These are phyloP conservation scores for Romanomermis culicivorax DNA, from an alignment of 2,888 invertebrate species.

Conservation along the genomic window DNA sequence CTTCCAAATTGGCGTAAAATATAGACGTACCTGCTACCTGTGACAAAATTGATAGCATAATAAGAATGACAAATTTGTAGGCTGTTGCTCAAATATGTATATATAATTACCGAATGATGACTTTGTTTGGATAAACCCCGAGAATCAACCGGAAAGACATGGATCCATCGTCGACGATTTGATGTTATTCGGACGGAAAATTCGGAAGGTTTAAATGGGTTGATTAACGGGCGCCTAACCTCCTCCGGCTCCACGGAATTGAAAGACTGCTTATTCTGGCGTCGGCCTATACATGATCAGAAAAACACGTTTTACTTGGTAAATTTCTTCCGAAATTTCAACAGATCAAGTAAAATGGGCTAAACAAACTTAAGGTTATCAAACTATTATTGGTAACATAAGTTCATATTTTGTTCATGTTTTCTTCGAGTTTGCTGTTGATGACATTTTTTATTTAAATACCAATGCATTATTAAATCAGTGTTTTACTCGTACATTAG, in stretches of 20 bases:
- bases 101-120: conserved; percentile 24
- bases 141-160: conserved; percentile 61
- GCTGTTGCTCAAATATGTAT: not conserved
- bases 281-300: not conserved
- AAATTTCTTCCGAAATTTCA: no score
- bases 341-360: no score
- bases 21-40: conserved; percentile 3
- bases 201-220: conserved; percentile 93
- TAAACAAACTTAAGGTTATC: no score
- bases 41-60: not conserved
- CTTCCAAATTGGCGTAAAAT: conserved; percentile 11
- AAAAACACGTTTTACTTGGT: no score
- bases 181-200: conserved; percentile 37
- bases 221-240: conserved; percentile 45
- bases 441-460: no score
- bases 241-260: not conserved
- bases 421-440: no score
- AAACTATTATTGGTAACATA: no score
- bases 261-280: not conserved
- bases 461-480: no score
- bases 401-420: no score
- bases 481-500: no score
- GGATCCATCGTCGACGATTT: conserved; percentile 57
- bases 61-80: not conserved
- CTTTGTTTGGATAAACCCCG: conserved; percentile 24